Percentiles rank a stretch among this genome's conserved stretches.
Evolutionary conservation across 1,140 invertebrate species (phyloP).

Genomic region (Macrotrachela quadricornifera): DNA sequence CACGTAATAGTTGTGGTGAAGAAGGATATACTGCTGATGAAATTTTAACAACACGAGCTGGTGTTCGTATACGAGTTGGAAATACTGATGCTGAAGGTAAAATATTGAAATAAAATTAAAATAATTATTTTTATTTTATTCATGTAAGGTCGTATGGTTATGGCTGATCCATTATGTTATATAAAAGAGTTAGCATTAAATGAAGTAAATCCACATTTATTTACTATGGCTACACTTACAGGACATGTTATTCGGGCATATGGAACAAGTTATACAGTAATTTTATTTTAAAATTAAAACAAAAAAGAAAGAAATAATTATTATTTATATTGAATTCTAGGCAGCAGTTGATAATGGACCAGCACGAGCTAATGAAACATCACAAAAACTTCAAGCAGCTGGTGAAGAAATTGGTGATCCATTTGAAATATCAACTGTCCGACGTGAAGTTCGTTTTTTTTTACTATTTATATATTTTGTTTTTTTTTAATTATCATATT

Average conservation of each 20-base stretch:
- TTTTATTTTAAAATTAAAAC: conserved; percentile 15
- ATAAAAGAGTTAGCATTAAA: conserved; percentile 33
- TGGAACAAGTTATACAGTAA: conserved; percentile 55
- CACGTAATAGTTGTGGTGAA: conserved; percentile 66
- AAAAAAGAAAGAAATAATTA: neutral
- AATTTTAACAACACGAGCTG: conserved; percentile 59
- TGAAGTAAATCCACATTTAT: conserved; percentile 53
- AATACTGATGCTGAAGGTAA: conserved; percentile 71
- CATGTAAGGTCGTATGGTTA: conserved; percentile 53
- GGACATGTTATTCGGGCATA: conserved; percentile 57
- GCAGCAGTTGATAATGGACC: conserved; percentile 72
- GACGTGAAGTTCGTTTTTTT: conserved; percentile 31
- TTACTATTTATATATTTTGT: too few species aligned
- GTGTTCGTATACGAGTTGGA: conserved; percentile 50
- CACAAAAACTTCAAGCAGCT: conserved; percentile 41
- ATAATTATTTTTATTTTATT: too few species aligned
- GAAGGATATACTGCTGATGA: conserved; percentile 78
- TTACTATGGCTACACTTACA: conserved; percentile 81
- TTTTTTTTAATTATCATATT: too few species aligned
- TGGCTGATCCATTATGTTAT: conserved; percentile 67
- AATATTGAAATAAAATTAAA: too few species aligned
- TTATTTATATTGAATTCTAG: conserved; percentile 19
- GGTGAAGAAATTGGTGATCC: conserved; percentile 62
- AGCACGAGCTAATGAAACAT: conserved; percentile 37
- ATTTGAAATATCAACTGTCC: conserved; percentile 65